These are phyloP conservation scores for Rhamnusium bicolor DNA, from an alignment of 2,888 invertebrate species.

Conservation along the genomic window DNA sequence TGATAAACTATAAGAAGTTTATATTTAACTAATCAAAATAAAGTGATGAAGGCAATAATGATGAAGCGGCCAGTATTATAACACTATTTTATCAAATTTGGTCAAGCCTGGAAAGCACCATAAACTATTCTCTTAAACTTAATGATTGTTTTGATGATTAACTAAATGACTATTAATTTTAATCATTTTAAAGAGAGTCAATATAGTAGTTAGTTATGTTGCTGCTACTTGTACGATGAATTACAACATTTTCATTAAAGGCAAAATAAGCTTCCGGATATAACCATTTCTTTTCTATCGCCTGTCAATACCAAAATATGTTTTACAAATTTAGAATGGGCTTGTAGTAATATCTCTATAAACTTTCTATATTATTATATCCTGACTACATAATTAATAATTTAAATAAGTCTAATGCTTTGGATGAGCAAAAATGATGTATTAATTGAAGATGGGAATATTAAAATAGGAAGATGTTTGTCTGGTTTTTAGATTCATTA, in stretches of 20 bases:
- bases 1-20: too few relatives aligned
- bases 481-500: background rate
- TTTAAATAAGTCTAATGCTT: background rate
- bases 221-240: background rate
- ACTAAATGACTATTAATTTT: too few relatives aligned
- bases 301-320: background rate
- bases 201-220: too few relatives aligned
- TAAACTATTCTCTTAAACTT: too few relatives aligned
- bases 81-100: too few relatives aligned
- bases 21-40: too few relatives aligned
- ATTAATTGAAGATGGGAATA: background rate
- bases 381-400: background rate
- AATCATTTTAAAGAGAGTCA: too few relatives aligned
- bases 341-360: background rate
- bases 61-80: too few relatives aligned
- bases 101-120: too few relatives aligned
- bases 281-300: background rate
- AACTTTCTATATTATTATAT: background rate
- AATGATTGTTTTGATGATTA: too few relatives aligned
- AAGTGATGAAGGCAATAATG: too few relatives aligned
- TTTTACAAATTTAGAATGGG: background rate
- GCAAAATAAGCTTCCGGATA: background rate
- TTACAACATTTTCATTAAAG: background rate
- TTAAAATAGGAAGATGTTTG: background rate
- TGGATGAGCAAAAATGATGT: background rate